These are phyloP conservation scores for Amblyjoppa proteus DNA, from an alignment of 2,888 invertebrate species.

Conservation along the genomic window DNA sequence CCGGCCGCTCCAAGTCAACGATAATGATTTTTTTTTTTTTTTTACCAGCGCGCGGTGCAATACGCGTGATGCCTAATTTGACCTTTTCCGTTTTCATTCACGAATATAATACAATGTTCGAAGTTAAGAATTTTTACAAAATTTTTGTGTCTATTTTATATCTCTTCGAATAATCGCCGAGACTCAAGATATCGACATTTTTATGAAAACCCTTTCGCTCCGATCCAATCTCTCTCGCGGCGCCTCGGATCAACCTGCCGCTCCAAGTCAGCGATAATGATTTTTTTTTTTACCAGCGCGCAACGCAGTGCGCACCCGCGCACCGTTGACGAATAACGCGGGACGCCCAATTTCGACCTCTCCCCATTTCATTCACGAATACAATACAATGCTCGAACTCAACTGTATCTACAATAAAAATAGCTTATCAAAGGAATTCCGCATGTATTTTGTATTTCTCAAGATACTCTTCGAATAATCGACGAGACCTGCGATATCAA, in stretches of 20 bases:
- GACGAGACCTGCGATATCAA: background rate
- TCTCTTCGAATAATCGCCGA: no score
- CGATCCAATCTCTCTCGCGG: background rate
- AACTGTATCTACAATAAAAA: no score
- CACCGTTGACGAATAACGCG: background rate
- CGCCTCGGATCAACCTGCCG: background rate
- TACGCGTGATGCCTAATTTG: background rate
- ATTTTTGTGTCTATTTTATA: no score
- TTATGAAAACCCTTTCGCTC: background rate
- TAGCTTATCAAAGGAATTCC: no score
- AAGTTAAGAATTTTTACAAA: no score
- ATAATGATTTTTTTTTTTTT: constrained; percentile 22
- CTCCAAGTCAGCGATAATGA: background rate
- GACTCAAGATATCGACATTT: no score
- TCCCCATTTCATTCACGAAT: no score
- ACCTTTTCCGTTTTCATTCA: background rate
- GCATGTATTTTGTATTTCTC: no score
- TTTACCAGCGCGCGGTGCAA: background rate
- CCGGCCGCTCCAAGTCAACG: background rate
- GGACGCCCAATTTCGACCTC: no score
- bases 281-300: constrained; percentile 3
- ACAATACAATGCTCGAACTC: no score
- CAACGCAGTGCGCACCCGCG: constrained; percentile 15
- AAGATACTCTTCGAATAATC: background rate
- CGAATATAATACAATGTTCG: no score